phyloP scores from a whole-genome alignment of 2,113 vertebrate genomes.

The Daboia siamensis region DNA sequence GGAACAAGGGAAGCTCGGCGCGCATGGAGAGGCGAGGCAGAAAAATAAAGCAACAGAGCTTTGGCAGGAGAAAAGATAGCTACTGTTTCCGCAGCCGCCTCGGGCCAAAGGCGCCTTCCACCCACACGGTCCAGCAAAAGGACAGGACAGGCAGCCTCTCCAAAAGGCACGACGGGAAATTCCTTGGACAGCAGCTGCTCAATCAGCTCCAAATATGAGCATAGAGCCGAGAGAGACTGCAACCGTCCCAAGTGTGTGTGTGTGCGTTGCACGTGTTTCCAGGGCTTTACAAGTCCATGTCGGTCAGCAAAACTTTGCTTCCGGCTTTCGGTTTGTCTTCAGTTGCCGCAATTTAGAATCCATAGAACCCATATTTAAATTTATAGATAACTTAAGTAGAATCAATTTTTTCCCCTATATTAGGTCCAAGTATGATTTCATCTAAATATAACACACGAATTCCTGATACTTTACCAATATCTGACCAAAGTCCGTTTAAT shows the following conservation, averaged over 20 bases:
- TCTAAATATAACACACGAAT: background rate
- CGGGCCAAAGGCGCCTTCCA: constrained; percentile 24
- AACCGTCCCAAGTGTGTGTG: too few relatives aligned
- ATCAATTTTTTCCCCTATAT: background rate
- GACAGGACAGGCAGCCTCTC: constrained; percentile 58
- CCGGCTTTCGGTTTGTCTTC: background rate
- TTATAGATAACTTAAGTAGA: too few relatives aligned
- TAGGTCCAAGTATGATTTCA: background rate
- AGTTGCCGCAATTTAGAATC: background rate
- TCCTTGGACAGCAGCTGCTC: constrained; percentile 69
- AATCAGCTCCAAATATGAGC: constrained; percentile 80
- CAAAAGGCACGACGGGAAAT: constrained; percentile 82
- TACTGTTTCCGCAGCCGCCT: background rate
- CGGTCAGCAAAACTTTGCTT: background rate
- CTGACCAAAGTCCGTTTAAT: background rate
- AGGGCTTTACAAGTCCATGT: background rate
- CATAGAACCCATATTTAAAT: background rate
- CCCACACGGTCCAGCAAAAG: background rate
- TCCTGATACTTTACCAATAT: background rate
- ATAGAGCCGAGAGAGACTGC: constrained; percentile 42
- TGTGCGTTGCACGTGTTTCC: background rate
- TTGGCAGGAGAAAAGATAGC: background rate
- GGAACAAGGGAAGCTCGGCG: constrained; percentile 31
- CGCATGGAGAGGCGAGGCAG: constrained; percentile 43
- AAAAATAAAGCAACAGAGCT: background rate